A percentile compares a stretch with the other conserved stretches of the same genome.
These are phyloP conservation scores for Odocoileus hemionus DNA, from an alignment of 2,113 vertebrate genomes.

Conservation along the genomic window DNA sequence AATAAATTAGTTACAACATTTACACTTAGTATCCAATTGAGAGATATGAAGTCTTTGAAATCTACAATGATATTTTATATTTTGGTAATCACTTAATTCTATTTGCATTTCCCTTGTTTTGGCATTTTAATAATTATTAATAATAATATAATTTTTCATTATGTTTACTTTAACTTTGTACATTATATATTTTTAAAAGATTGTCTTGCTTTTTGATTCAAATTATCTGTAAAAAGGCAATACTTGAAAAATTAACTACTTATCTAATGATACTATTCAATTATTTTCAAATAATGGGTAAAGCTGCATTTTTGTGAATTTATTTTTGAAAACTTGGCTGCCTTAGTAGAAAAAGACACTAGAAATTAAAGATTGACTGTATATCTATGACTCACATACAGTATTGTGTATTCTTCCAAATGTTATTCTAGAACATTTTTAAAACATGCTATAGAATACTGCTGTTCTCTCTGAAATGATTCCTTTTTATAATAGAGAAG, in stretches of 20 bases:
- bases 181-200: neutral
- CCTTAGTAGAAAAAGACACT: slow-evolving; percentile 1
- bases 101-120: slow-evolving; percentile 16
- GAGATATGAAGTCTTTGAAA: slow-evolving; percentile 56
- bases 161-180: slow-evolving; percentile 9
- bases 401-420: neutral
- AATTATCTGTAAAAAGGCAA: neutral
- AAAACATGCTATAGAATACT: neutral
- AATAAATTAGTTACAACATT: slow-evolving; percentile 57
- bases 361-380: slow-evolving; percentile 4
- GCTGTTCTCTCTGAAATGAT: slow-evolving; percentile 3
- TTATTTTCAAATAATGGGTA: neutral
- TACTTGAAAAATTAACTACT: slow-evolving; percentile 25
- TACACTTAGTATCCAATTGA: slow-evolving; percentile 48
- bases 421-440: neutral
- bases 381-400: neutral
- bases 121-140: slow-evolving; percentile 2
- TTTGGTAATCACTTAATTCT: slow-evolving; percentile 56
- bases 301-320: neutral
- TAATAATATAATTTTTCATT: neutral
- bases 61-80: slow-evolving; percentile 63
- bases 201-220: neutral
- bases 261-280: neutral
- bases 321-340: slow-evolving; percentile 28
- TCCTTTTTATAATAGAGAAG: neutral